phyloP scores from a whole-genome alignment of 1,140 invertebrate species.

The Manduca sexta region DNA sequence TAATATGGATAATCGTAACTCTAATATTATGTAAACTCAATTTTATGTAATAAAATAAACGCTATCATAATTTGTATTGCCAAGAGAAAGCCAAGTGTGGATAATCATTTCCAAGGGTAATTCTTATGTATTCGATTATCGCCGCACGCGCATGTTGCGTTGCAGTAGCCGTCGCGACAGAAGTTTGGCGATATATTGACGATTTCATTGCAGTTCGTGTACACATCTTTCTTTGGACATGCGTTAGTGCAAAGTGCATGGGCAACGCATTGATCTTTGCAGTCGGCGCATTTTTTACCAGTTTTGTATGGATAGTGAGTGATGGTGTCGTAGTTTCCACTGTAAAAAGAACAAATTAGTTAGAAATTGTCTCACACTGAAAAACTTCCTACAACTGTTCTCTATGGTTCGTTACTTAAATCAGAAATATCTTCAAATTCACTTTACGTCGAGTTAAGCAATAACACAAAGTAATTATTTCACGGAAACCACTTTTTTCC shows the following conservation, averaged over 20 bases:
- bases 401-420: too few species aligned
- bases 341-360: constrained; percentile 59
- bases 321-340: constrained; percentile 79
- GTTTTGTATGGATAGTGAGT: constrained; percentile 79
- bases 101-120: constrained; percentile 52
- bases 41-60: too few species aligned
- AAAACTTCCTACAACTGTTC: too few species aligned
- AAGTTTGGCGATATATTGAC: constrained; percentile 71
- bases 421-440: too few species aligned
- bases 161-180: constrained; percentile 76
- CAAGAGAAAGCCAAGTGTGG: too few species aligned
- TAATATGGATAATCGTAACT: too few species aligned
- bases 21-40: too few species aligned
- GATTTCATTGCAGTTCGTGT: constrained; percentile 82
- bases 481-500: too few species aligned
- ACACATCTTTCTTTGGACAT: constrained; percentile 80
- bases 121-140: constrained; percentile 63
- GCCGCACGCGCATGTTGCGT: constrained; percentile 82
- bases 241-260: constrained; percentile 81
- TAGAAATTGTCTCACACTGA: too few species aligned
- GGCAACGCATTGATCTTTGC: constrained; percentile 77
- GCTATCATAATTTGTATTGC: too few species aligned
- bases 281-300: constrained; percentile 78
- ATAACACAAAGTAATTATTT: too few species aligned
- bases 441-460: too few species aligned